Evolutionary conservation across 2,113 vertebrate species (phyloP).

Genomic region (Thamnophis sirtalis): DNA sequence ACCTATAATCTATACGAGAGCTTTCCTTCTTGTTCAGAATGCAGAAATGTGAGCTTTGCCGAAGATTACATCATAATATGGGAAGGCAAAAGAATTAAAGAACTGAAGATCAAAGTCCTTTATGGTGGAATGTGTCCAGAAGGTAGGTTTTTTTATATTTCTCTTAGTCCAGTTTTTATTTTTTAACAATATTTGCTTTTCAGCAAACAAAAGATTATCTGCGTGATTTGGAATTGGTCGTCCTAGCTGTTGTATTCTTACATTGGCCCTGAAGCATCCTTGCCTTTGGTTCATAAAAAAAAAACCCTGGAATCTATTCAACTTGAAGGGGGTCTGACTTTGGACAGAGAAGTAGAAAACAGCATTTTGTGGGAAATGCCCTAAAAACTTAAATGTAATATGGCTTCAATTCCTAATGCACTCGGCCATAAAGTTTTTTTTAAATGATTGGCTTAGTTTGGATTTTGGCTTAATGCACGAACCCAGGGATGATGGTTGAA

Average conservation of each 20-base stretch:
- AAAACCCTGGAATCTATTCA: background rate
- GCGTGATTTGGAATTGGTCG: background rate
- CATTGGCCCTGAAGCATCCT: background rate
- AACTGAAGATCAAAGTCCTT: conserved; percentile 68
- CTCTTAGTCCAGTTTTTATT: background rate
- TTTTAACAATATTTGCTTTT: background rate
- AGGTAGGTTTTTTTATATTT: conserved; percentile 45
- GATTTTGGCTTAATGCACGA: background rate
- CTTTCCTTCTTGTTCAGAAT: conserved; percentile 57
- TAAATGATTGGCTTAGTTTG: background rate
- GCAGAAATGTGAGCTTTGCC: conserved; percentile 75
- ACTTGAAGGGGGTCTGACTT: background rate
- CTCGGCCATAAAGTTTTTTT: background rate
- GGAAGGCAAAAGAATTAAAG: conserved; percentile 74
- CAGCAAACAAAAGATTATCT: background rate
- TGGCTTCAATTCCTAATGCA: background rate
- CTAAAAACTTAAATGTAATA: background rate
- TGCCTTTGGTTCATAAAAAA: background rate
- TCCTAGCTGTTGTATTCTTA: background rate
- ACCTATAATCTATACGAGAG: background rate
- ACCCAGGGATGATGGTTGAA: background rate
- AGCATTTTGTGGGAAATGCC: background rate
- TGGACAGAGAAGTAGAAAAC: background rate
- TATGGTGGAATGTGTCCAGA: conserved; percentile 60
- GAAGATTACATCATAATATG: conserved; percentile 82